Evolutionary conservation across 2,888 invertebrate species (phyloP).

Genomic region (Galerucella calmariensis): DNA sequence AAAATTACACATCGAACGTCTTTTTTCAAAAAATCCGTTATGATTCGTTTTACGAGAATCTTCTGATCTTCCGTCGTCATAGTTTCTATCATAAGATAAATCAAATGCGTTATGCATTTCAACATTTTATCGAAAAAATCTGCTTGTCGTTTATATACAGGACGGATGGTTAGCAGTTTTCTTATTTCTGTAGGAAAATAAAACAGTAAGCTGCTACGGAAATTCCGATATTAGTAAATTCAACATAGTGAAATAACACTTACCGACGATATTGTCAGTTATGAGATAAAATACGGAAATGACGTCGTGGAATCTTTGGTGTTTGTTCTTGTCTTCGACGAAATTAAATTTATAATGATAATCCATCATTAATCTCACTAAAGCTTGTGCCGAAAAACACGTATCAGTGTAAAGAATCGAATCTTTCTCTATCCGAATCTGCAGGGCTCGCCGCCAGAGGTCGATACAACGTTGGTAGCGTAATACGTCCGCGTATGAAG

Average conservation of each 20-base stretch:
- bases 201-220: not conserved
- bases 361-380: constrained; percentile 86
- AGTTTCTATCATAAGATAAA: constrained; percentile 76
- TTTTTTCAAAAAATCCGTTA: constrained; percentile 70
- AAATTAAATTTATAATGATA: constrained; percentile 70
- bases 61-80: constrained; percentile 68
- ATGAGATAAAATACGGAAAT: constrained; percentile 76
- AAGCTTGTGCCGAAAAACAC: constrained; percentile 86
- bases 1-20: constrained; percentile 77
- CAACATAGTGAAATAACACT: constrained; percentile 20
- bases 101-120: constrained; percentile 82
- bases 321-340: constrained; percentile 64
- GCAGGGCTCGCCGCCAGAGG: constrained; percentile 86
- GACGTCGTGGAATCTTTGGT: constrained; percentile 76
- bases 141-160: constrained; percentile 80
- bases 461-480: constrained; percentile 87
- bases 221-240: too few relatives aligned
- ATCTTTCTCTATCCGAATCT: constrained; percentile 82
- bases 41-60: constrained; percentile 64
- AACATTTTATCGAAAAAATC: constrained; percentile 85
- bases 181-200: constrained; percentile 65
- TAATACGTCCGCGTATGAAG: constrained; percentile 77
- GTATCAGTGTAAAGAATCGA: constrained; percentile 83
- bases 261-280: constrained; percentile 70
- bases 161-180: constrained; percentile 69